Evolutionary conservation across 2,888 invertebrate genomes (phyloP), one percentile per base, ranked within the genome.

Genomic region (Heteromurus nitidus): DNA sequence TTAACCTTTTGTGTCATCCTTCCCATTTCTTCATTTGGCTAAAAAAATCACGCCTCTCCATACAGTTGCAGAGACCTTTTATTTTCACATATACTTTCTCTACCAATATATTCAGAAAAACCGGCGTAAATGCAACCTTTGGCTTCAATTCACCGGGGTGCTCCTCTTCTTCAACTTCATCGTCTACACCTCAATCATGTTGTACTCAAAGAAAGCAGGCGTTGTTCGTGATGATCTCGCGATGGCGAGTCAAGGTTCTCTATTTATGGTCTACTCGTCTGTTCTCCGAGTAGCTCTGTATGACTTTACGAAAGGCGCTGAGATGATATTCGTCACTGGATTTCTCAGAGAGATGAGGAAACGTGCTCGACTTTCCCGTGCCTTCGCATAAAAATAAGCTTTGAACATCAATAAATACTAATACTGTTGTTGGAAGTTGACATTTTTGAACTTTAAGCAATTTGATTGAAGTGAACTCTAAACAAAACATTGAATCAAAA

Each of bases 301-400:
- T 65, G 79, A 79, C 24, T 18, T 79, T 0, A 42, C 28, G 1
- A 79, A 79, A 65, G 68, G 53, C 0, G 53, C 64, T 7, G 79
- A 79, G 30, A 50, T 79, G 13, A 28, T 70, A 13, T 28, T 79
- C 30, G 79, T 79, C 2, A 18, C 18, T 18, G 70, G 70, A 0
- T 42, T 50, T 16, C 9, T 53, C 1, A 47, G 30, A 30, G 31
- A 30, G 18, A 31, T 64, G 7, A 31, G 18, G 36, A 31, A 36
- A 31, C 31, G 31, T n/a, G 7, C 36, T 5, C 18, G 26, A n/a
- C n/a, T n/a, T n/a, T n/a, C n/a, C n/a, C n/a, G n/a, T n/a, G n/a
- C n/a, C n/a, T n/a, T n/a, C n/a, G n/a, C n/a, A n/a, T n/a, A n/a
- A n/a, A n/a, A n/a, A n/a, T n/a, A n/a, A n/a, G n/a, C n/a, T n/a